A percentile compares a stretch with the other conserved stretches of the same genome.
Evolutionary conservation across 2,797 vertebrate species (phyloP).

Genomic region (Cynopterus sphinx): DNA sequence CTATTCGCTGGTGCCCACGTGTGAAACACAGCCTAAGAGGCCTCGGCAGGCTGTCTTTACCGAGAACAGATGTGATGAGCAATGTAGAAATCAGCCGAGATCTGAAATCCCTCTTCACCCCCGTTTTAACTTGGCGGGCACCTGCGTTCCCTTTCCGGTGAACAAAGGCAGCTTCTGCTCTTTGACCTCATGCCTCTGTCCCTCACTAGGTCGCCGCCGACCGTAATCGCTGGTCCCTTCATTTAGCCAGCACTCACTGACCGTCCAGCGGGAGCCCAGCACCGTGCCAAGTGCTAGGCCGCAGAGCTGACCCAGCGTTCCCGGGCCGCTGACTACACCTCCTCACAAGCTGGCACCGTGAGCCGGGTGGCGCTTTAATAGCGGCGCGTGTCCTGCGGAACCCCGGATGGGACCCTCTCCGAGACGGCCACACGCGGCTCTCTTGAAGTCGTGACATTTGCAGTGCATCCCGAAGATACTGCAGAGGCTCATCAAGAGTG

Average conservation of each 20-base stretch:
- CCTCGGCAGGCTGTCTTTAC: background rate
- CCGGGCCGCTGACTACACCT: background rate
- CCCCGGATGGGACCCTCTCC: background rate
- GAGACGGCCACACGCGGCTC: background rate
- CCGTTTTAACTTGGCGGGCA: conserved; percentile 53
- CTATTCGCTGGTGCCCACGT: background rate
- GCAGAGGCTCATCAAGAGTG: background rate
- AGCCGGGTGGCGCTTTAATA: background rate
- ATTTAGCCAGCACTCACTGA: background rate
- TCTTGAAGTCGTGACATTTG: background rate
- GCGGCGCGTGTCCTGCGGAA: background rate
- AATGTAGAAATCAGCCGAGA: conserved; percentile 3
- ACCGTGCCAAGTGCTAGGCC: background rate
- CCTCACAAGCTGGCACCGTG: background rate
- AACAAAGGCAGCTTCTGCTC: background rate
- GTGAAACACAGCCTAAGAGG: background rate
- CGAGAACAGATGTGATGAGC: conserved; percentile 26
- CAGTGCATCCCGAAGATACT: background rate
- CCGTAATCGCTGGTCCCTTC: background rate
- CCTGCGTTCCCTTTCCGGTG: conserved; percentile 21
- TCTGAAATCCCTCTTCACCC: conserved; percentile 32
- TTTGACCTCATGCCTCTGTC: background rate
- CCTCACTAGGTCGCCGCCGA: background rate
- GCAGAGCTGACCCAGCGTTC: background rate
- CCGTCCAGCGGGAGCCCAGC: background rate